Evolutionary conservation across 2,888 invertebrate species (phyloP).

Genomic region (Iselma pallidipennis): DNA sequence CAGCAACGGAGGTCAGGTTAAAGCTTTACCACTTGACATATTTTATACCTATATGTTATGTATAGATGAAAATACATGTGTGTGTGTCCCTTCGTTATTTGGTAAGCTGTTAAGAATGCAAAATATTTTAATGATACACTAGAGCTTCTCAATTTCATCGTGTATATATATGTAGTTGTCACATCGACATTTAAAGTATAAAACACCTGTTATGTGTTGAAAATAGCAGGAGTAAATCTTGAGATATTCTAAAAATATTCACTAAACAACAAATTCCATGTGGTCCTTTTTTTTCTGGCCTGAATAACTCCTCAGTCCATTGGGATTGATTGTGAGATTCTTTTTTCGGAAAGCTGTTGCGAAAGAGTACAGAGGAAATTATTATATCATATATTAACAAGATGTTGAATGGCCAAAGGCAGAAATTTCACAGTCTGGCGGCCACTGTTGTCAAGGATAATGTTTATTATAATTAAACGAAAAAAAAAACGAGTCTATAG

Average conservation of each 20-base stretch:
- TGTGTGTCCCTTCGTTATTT: neutral
- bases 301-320: neutral
- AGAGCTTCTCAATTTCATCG: conserved; percentile 8
- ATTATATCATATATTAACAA: conserved; percentile 1
- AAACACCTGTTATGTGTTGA: conserved; percentile 16
- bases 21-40: neutral
- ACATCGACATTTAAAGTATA: conserved; percentile 4
- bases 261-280: neutral
- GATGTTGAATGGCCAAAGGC: conserved; percentile 30
- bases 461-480: conserved; percentile 9
- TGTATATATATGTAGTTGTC: neutral
- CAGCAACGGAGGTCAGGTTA: too few relatives aligned
- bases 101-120: conserved; percentile 4
- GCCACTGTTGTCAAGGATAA: conserved; percentile 42
- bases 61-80: neutral
- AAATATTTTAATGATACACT: conserved; percentile 24
- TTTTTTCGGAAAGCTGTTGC: neutral
- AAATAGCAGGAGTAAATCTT: neutral
- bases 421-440: conserved; percentile 42
- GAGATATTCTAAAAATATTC: neutral
- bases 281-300: neutral
- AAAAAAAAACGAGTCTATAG: conserved; percentile 19
- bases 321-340: neutral
- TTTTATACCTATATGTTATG: neutral
- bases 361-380: neutral